A percentile compares a stretch with the other conserved stretches of the same genome.
These are phyloP conservation scores for Drosophila acutilabella DNA, from an alignment of 2,888 invertebrate genomes.

Conservation along the genomic window DNA sequence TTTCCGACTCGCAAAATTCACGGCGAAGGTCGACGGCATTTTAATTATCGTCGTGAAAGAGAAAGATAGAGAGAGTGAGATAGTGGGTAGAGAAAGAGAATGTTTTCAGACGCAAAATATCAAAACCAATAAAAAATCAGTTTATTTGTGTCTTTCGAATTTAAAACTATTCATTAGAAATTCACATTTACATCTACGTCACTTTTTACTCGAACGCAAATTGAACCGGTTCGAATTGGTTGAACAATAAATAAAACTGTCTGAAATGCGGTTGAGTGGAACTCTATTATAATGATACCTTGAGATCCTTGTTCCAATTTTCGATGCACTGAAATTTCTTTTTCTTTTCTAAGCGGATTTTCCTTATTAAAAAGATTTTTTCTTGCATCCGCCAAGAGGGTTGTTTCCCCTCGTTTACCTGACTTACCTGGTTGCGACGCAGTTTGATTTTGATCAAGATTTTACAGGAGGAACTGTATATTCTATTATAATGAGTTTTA, in stretches of 20 bases:
- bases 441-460: neutral
- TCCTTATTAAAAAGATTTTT: constrained; percentile 7
- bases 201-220: constrained; percentile 26
- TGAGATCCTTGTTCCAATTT: constrained; percentile 2
- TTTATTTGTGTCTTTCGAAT: neutral
- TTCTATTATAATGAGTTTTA: neutral
- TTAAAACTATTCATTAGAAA: constrained; percentile 23
- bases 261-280: constrained; percentile 6
- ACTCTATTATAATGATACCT: constrained; percentile 11
- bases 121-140: constrained; percentile 36
- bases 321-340: constrained; percentile 2
- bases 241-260: constrained; percentile 14
- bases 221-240: constrained; percentile 54
- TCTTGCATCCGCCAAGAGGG: constrained; percentile 30
- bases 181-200: constrained; percentile 27
- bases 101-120: constrained; percentile 38
- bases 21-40: constrained; percentile 45
- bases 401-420: constrained; percentile 11
- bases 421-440: constrained; percentile 12
- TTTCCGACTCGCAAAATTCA: constrained; percentile 33
- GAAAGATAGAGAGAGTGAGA: neutral
- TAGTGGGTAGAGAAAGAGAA: constrained; percentile 3
- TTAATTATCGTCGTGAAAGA: constrained; percentile 21
- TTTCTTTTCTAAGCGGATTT: constrained; percentile 18
- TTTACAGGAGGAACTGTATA: neutral